Conservation (phyloP, 2,797 vertebrate genomes). For the Distichodus sexfasciatus region DNA sequence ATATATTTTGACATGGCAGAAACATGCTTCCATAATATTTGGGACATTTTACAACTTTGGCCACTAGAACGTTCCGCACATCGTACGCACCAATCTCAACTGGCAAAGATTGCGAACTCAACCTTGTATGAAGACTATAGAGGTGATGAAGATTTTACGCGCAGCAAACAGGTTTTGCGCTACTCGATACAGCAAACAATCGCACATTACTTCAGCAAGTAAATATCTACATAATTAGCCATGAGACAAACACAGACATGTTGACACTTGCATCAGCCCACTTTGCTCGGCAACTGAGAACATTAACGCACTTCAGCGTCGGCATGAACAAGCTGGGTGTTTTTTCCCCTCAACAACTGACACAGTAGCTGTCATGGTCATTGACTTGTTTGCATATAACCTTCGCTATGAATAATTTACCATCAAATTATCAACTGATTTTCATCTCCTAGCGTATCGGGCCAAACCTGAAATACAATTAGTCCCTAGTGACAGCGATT, state of each 20-base stretch:
- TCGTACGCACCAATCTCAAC: too few relatives aligned
- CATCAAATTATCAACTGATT: conserved; percentile 13
- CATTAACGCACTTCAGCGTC: not conserved
- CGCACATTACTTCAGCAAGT: conserved; percentile 16
- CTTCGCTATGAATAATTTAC: conserved; percentile 25
- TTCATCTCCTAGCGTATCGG: not conserved
- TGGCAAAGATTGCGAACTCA: too few relatives aligned
- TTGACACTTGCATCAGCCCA: conserved; percentile 11
- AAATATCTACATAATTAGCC: conserved; percentile 18
- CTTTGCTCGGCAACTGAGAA: not conserved
- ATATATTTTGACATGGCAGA: too few relatives aligned
- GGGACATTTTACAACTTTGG: too few relatives aligned
- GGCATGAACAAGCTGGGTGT: not conserved
- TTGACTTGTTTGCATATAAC: conserved; percentile 31
- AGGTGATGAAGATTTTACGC: not conserved
- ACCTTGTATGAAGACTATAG: too few relatives aligned
- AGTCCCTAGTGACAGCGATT: not conserved
- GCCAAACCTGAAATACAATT: not conserved
- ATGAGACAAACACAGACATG: conserved; percentile 12
- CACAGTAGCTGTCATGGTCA: conserved; percentile 4
- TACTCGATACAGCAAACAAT: conserved; percentile 5
- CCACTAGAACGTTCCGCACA: too few relatives aligned
- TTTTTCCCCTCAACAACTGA: not conserved
- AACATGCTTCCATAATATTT: too few relatives aligned
- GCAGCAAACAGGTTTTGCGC: not conserved